Evolutionary conservation across 2,888 invertebrate species (phyloP), one percentile per base, ranked within the genome.

Genomic region (Synanthedon myopaeformis): DNA sequence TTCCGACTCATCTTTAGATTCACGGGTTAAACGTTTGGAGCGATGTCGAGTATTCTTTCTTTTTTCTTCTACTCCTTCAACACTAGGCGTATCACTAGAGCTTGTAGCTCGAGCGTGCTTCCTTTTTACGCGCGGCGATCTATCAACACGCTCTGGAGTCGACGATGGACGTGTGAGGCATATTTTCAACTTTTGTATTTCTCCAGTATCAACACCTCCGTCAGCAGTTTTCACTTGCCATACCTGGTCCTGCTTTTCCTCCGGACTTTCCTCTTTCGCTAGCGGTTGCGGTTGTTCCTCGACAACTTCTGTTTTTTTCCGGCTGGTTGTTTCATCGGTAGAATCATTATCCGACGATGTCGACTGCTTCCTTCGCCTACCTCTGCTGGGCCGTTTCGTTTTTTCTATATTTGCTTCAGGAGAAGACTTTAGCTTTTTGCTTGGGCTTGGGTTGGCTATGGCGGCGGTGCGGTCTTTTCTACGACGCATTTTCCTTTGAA

Each of bases 391-490:
- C 53, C 84, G 88, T 62, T 88, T 90, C 52, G 76, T 73, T 64
- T 89, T 90, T 56, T 90, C 90, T 42, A 80, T 56, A 19, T 57
- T 56, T 60, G 78, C 74, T 57, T 93, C 92, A 49, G 92, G 91
- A 51, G 92, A 90, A 67, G 89, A 75, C 72, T 92, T 92, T 6
- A 90, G 77, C 74, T 92, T 92, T 72, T 91, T 92, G 69, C 57
- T 72, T 35, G 35, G 35, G 35, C 35, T 35, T 35, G 35, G 35
- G 35, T 35, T 35, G 6, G 35, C 35, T 8, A 35, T 35, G 53
- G 82, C 70, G 53, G 82, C 70, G 89, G 89, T 74, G 89, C 92
- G 82, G 90, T 93, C 92, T 76, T 93, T 93, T 82, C 93, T 93
- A 64, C 93, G 92, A 75, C 93, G 91, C 94, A 94, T 94, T 54